Base-by-base conservation (phyloP, 2,888 invertebrate genomes). In the Drosophila meridionalis region DNA sequence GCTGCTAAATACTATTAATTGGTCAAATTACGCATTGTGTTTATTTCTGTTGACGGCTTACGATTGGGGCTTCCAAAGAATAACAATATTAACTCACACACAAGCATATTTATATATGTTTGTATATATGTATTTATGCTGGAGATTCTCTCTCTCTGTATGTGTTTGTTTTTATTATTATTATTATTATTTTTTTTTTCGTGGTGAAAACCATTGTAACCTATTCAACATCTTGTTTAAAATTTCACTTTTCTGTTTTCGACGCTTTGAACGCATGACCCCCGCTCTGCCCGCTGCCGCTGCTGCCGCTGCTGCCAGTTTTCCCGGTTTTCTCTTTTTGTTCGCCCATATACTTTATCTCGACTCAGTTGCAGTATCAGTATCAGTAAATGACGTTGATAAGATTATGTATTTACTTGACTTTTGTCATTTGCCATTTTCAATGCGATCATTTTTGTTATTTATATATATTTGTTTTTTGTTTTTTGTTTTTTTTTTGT, bases 191-290 rank as follows among this genome's bases (percentile, higher is more conserved):
- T 40, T 36, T 58, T n/a, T 47, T 62, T 55, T 62, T 50, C 63
- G 48, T 69, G 43, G 70, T 73, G 65, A 75, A 68, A 69, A 68
- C 56, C 61, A 62, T 48, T 63, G 75, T 59, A 74, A 61, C 52
- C 43, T 60, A 61, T 72, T 43, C 52, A 60, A 66, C 55, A 57
- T 74, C 63, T 77, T 81, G 64, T 73, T 75, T 59, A 48, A 80
- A 87, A 81, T 87, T 83, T 89, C 89, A 89, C 83, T 89, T 89
- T 89, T 81, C 69, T 67, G 57, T 53, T 61, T 73, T 42, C 52
- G 60, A 55, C 67, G 62, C 34, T 26, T 12, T 45, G 62, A 58
- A 67, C 68, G 74, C 42, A 55, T 67, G 75, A 74, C 74, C 65
- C 48, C 64, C 57, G 43, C 50, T 52, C 55, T 47, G 42, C 56